Conservation (phyloP, 1,140 invertebrate species). For the Trissolcus basalis region DNA sequence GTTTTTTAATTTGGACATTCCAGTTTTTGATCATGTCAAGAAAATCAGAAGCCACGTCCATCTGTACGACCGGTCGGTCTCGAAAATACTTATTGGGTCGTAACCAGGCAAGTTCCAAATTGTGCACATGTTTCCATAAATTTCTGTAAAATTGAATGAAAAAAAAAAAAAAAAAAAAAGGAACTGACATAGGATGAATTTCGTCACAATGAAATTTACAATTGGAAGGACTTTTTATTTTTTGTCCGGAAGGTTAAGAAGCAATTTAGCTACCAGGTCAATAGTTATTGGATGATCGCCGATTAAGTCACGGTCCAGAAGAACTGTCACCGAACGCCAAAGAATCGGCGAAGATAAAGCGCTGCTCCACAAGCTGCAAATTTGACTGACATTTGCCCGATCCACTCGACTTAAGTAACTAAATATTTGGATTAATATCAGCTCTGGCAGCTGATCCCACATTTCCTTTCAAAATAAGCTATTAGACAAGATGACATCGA, state of each 20-base stretch:
- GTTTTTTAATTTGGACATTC: constrained; percentile 66
- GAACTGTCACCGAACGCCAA: constrained; percentile 71
- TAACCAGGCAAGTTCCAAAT: constrained; percentile 70
- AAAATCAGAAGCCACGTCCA: constrained; percentile 67
- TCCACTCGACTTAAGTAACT: constrained; percentile 65
- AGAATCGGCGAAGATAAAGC: constrained; percentile 68
- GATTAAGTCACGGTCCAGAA: constrained; percentile 70
- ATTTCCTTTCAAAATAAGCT: constrained; percentile 60
- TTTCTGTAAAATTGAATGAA: too few species aligned
- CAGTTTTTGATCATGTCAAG: constrained; percentile 60
- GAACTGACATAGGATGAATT: too few species aligned
- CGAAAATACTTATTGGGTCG: constrained; percentile 65
- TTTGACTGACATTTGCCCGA: constrained; percentile 64
- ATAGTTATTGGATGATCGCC: constrained; percentile 62
- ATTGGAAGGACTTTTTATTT: neutral
- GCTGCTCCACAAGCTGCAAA: constrained; percentile 68
- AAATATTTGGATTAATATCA: constrained; percentile 74
- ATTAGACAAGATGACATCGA: neutral
- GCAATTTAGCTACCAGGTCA: constrained; percentile 58
- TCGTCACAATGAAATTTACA: neutral
- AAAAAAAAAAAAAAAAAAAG: too few species aligned
- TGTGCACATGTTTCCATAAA: constrained; percentile 72
- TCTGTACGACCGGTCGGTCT: constrained; percentile 60
- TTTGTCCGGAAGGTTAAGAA: neutral
- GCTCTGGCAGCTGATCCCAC: constrained; percentile 75